Conservation (phyloP, 2,113 vertebrate genomes). For the Channa argus region DNA sequence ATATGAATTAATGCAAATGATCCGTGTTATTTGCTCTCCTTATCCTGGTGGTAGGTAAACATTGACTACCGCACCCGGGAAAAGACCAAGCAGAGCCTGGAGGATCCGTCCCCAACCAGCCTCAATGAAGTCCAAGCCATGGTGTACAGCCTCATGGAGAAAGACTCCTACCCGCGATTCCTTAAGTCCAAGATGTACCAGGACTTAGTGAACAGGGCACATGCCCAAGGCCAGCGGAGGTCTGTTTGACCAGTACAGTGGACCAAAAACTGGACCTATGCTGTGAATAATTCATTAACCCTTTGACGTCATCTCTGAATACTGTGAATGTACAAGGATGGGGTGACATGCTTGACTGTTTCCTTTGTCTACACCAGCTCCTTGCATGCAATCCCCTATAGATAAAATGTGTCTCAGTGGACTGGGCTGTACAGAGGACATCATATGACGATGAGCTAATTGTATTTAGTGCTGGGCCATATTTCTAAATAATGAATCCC, state of each 20-base stretch:
- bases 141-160: slow-evolving; percentile 97
- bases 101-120: slow-evolving; percentile 89
- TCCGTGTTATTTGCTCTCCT: slow-evolving; percentile 39
- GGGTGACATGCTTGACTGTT: slow-evolving; percentile 47
- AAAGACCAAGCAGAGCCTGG: slow-evolving; percentile 90
- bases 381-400: slow-evolving; percentile 63
- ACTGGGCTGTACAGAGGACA: slow-evolving; percentile 26
- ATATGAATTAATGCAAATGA: neutral
- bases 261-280: slow-evolving; percentile 42
- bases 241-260: slow-evolving; percentile 83
- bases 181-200: slow-evolving; percentile 97
- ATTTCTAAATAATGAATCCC: neutral
- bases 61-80: slow-evolving; percentile 95
- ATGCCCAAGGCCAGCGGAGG: slow-evolving; percentile 85
- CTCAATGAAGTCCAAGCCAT: slow-evolving; percentile 93
- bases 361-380: slow-evolving; percentile 55
- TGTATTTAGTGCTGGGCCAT: slow-evolving; percentile 37
- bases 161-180: slow-evolving; percentile 97
- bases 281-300: slow-evolving; percentile 46
- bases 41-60: slow-evolving; percentile 86
- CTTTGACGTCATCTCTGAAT: slow-evolving; percentile 56
- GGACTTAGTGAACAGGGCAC: slow-evolving; percentile 91
- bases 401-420: slow-evolving; percentile 16
- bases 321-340: slow-evolving; percentile 69
- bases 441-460: slow-evolving; percentile 12